Base-by-base conservation (phyloP, 2,888 invertebrate species). In the Parnassius orleans region DNA sequence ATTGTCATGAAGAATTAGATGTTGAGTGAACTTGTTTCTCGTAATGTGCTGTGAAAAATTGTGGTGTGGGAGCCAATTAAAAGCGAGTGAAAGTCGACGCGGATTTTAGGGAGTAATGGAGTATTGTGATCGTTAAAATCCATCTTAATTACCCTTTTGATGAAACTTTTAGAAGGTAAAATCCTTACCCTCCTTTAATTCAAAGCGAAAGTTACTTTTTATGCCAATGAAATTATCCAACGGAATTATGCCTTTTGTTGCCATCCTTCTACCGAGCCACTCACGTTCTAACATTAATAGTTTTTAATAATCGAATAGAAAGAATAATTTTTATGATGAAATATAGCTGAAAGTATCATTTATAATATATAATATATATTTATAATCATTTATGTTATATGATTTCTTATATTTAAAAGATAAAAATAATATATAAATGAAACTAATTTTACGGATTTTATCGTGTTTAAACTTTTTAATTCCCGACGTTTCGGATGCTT, bases 1-100 rank as follows among this genome's bases (percentile, higher is more conserved):
- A 87, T 87, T 90, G 89, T 90, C 86, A 82, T 82, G 81, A 80
- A 83, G 84, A 87, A 87, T 90, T 87, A 81, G 84, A 83, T 81
- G 83, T 82, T 74, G 81, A 77, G 78, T 81, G 79, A 80, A 80
- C 73, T 78, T 83, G 85, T 84, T 78, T 68, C 77, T 74, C 74
- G 78, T 80, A 85, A 87, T 87, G 87, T 87, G 76, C 77, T 81
- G 78, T 78, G 80, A 59, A 83, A 82, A 85, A 84, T 83, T 81
- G 81, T 77, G 78, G 77, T 81, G 86, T 85, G 83, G 81, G 81
- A 82, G 77, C 77, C 79, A 85, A 83, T 85, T 86, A 84, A 33
- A 76, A 72, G 70, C 71, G 66, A 75, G 72, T 73, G 75, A 74
- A 77, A 73, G 75, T 61, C 44, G 56, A 51, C 59, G 47, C 41